Percentiles rank a stretch among this genome's conserved stretches.
Evolutionary conservation across 2,888 invertebrate species (phyloP).

Genomic region (Meiosimyza platycephala): DNA sequence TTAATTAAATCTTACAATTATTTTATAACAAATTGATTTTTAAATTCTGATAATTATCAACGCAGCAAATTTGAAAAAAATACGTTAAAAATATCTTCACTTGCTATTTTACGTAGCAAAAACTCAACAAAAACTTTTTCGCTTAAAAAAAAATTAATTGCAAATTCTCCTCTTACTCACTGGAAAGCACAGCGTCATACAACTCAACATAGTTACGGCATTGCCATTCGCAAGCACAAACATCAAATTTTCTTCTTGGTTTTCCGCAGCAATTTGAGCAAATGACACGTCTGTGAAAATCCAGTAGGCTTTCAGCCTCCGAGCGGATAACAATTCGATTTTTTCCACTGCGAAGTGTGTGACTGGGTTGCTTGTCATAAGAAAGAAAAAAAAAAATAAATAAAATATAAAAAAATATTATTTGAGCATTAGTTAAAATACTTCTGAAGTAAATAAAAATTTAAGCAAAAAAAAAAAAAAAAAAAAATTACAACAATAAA

Average conservation of each 20-base stretch:
- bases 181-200: background rate
- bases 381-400: constrained; percentile 33
- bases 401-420: too few species aligned
- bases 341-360: constrained; percentile 46
- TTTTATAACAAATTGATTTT: too few species aligned
- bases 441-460: constrained; percentile 32
- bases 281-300: constrained; percentile 55
- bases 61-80: too few species aligned
- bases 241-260: background rate
- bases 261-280: constrained; percentile 49
- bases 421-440: constrained; percentile 19
- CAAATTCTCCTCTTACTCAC: constrained; percentile 35
- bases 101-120: too few species aligned
- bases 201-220: constrained; percentile 28
- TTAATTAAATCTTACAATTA: too few species aligned
- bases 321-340: constrained; percentile 66
- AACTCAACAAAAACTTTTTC: too few species aligned
- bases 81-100: too few species aligned
- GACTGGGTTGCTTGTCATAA: constrained; percentile 38
- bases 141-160: too few species aligned
- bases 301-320: constrained; percentile 68
- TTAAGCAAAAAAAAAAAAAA: constrained; percentile 26
- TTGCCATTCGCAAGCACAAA: constrained; percentile 42
- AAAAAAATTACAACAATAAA: constrained; percentile 10
- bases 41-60: too few species aligned